phyloP scores from a whole-genome alignment of 1,140 invertebrate genomes.

The Neodiprion lecontei region DNA sequence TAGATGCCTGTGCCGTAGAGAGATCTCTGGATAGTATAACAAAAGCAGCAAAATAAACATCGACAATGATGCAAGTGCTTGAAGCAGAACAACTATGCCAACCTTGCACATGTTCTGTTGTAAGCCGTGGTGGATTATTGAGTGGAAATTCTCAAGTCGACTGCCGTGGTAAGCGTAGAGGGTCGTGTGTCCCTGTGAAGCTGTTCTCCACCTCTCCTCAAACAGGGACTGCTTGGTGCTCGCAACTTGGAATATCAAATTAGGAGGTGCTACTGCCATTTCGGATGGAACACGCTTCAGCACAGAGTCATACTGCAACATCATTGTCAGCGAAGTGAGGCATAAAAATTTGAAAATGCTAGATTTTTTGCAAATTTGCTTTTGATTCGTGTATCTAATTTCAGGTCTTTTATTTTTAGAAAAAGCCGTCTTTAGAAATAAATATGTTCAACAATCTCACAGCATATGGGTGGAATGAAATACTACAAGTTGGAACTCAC shows the following conservation, averaged over 20 bases:
- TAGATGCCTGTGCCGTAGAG: slow-evolving; percentile 80
- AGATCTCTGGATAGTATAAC: slow-evolving; percentile 62
- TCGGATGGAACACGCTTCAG: slow-evolving; percentile 61
- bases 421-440: background rate
- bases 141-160: slow-evolving; percentile 81
- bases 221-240: slow-evolving; percentile 61
- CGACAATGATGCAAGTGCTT: background rate
- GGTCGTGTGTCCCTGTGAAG: slow-evolving; percentile 63
- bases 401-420: background rate
- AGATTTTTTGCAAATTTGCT: slow-evolving; percentile 22
- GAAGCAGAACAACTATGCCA: slow-evolving; percentile 19
- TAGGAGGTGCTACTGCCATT: slow-evolving; percentile 61
- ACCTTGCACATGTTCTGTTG: slow-evolving; percentile 81
- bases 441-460: no score
- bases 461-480: no score
- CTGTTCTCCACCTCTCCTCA: slow-evolving; percentile 67
- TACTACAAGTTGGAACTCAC: slow-evolving; percentile 50
- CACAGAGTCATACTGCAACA: slow-evolving; percentile 61
- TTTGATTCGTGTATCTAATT: slow-evolving; percentile 16
- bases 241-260: slow-evolving; percentile 71
- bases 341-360: slow-evolving; percentile 10
- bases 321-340: slow-evolving; percentile 37
- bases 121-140: slow-evolving; percentile 79
- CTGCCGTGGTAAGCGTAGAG: slow-evolving; percentile 82
- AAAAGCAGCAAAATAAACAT: slow-evolving; percentile 2